Evolutionary conservation across 2,113 vertebrate species (phyloP), one percentile per base, ranked within the genome.

Genomic region (Oncorhynchus nerka): DNA sequence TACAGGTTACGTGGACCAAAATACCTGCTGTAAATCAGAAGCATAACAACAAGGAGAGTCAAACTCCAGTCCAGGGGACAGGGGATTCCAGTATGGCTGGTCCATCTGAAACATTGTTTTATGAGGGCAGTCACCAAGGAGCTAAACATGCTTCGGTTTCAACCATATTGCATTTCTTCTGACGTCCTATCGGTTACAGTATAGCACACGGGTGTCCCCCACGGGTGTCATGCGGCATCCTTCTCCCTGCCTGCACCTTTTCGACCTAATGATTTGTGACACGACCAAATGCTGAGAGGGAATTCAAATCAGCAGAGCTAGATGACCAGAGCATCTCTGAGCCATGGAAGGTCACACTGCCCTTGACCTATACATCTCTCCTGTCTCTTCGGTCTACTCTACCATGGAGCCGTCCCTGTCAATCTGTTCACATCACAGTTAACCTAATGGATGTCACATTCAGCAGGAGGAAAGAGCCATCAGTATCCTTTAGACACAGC

Each of bases 361-460:
- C 89, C 89, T 89, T 89, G 88, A 90, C 87, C 88, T 30, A 91
- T 81, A 82, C 89, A 20, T 5, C 71, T 20, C 71, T 12, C 51
- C 51, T 55, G 51, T 55, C 51, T 55, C 15, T 16, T 5, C 49
- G 2, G 15, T 16, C 3, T 16, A 16, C 15, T 12, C 8, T 16
- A 61, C 51, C 15, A 9, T 32, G 28, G n/a, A 61, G 19, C 34
- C 15, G 4, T n/a, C 78, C 74, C 82, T 39, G 81, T 86, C 88
- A 71, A 71, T 75, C 30, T 30, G 79, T 77, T 72, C 78, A 81
- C 79, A 49, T n/a, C 83, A 75, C 87, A 68, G 77, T 5, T 55
- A 77, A 75, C 79, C 80, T 76, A 86, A 88, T 83, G 82, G 83
- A 26, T 57, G 64, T 61, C 74, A 59, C 19, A 70, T 74, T 51